Evolutionary conservation across 2,888 invertebrate species (phyloP).

Genomic region (Entomobrya proxima): DNA sequence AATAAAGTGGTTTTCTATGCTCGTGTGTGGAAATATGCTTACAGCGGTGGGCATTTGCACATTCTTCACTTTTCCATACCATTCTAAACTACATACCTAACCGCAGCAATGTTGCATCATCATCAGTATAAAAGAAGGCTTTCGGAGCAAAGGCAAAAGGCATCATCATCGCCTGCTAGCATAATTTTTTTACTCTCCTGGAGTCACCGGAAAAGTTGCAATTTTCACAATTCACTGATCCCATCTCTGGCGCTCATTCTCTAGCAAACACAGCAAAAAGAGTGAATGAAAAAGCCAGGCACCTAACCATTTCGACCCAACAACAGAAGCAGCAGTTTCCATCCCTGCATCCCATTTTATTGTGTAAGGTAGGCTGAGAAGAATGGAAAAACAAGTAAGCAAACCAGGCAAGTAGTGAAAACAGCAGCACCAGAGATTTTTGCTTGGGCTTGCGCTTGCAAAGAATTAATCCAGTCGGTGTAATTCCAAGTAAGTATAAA

Average conservation of each 20-base stretch:
- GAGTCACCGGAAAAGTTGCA: conserved; percentile 30
- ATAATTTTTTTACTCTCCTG: not conserved
- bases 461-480: conserved; percentile 28
- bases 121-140: not conserved
- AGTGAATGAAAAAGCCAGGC: no score
- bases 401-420: not conserved
- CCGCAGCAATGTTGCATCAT: not conserved
- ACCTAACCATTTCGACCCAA: no score
- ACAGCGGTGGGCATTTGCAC: not conserved
- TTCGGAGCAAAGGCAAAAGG: not conserved
- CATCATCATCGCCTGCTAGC: no score
- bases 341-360: not conserved
- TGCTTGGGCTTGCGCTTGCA: not conserved
- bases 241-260: not conserved
- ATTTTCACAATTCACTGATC: conserved; percentile 37
- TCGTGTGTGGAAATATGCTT: conserved; percentile 54
- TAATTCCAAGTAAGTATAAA: not conserved
- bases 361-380: not conserved
- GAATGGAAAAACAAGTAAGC: not conserved
- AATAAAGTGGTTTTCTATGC: conserved; percentile 66
- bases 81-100: not conserved
- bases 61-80: not conserved
- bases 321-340: no score
- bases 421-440: not conserved
- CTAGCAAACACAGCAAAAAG: not conserved